These are phyloP conservation scores for Limanda limanda DNA, from an alignment of 2,113 vertebrate genomes.

Conservation along the genomic window DNA sequence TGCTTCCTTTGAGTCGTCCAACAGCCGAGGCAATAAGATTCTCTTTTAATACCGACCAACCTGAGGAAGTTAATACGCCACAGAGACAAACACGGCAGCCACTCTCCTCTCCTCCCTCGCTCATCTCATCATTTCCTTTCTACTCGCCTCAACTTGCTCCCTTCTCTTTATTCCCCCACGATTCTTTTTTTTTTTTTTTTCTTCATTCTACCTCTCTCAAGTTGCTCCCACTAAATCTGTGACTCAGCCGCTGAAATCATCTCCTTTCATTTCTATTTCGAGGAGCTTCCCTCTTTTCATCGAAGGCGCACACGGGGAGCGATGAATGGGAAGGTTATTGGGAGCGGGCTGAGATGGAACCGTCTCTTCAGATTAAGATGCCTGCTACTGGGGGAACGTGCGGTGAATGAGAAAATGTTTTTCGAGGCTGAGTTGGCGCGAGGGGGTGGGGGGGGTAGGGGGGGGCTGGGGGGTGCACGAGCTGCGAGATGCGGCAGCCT, in stretches of 20 bases:
- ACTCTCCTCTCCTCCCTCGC: slow-evolving; percentile 38
- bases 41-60: slow-evolving; percentile 25
- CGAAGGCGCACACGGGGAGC: slow-evolving; percentile 40
- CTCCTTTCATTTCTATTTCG: slow-evolving; percentile 68
- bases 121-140: slow-evolving; percentile 27
- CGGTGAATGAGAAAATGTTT: slow-evolving; percentile 58
- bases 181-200: neutral
- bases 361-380: slow-evolving; percentile 76
- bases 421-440: slow-evolving; percentile 10
- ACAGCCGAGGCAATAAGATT: slow-evolving; percentile 11
- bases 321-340: slow-evolving; percentile 66
- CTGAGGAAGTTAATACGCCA: slow-evolving; percentile 38
- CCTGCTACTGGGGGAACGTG: slow-evolving; percentile 45
- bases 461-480: neutral
- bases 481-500: neutral
- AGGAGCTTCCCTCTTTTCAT: slow-evolving; percentile 50
- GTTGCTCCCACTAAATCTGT: slow-evolving; percentile 51
- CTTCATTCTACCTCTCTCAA: slow-evolving; percentile 32
- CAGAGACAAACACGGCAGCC: slow-evolving; percentile 31
- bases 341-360: slow-evolving; percentile 65
- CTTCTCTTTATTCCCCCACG: slow-evolving; percentile 21
- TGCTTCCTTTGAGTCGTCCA: slow-evolving; percentile 17
- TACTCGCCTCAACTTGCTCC: slow-evolving; percentile 32
- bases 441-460: no score
- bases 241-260: slow-evolving; percentile 57